Conservation (phyloP, 2,113 vertebrate genomes). For the Notarius lentiginosus region DNA sequence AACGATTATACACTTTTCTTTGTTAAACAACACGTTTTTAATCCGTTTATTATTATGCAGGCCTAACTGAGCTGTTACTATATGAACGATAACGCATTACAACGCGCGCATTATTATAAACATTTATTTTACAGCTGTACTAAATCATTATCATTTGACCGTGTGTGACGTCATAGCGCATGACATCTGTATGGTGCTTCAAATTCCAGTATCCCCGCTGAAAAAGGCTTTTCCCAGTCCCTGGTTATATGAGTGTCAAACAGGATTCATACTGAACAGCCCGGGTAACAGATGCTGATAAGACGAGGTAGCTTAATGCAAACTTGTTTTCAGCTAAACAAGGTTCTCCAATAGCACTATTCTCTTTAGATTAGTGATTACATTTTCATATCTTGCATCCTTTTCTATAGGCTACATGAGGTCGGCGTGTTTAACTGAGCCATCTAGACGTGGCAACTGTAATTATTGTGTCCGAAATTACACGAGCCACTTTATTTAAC, state of each 20-base stretch:
- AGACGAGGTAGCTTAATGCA: conserved; percentile 57
- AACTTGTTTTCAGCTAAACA: background rate
- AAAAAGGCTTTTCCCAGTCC: background rate
- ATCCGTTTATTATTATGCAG: background rate
- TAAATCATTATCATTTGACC: background rate
- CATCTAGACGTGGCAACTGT: too few relatives aligned
- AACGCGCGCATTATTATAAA: background rate
- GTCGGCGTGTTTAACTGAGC: conserved; percentile 21
- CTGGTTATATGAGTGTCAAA: conserved; percentile 68
- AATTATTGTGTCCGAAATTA: conserved; percentile 6
- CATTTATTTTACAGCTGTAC: background rate
- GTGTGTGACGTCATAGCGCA: background rate
- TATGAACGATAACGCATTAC: background rate
- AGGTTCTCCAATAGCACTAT: background rate
- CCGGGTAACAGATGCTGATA: conserved; percentile 27
- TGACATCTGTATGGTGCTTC: background rate
- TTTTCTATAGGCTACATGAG: conserved; percentile 22
- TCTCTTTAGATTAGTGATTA: background rate
- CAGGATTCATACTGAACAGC: conserved; percentile 79
- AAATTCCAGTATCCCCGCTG: background rate
- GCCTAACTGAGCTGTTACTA: background rate
- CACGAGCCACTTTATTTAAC: conserved; percentile 2
- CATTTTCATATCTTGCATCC: background rate
- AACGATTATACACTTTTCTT: background rate
- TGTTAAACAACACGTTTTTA: background rate